phyloP scores from a whole-genome alignment of 2,888 invertebrate species.

The Enchytraeus crypticus region DNA sequence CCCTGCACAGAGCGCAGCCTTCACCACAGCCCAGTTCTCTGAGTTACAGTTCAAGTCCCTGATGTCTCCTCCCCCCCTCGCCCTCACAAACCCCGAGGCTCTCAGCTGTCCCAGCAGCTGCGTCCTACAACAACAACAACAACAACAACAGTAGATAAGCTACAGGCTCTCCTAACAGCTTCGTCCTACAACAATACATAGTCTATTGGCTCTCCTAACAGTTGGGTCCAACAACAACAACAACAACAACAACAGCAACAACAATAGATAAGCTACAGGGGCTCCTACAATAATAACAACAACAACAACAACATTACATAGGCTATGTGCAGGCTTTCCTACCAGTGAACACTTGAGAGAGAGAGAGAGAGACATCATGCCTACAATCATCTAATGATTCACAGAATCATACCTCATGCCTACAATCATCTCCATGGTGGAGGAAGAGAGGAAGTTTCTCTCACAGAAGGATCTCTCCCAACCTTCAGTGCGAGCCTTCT shows the following conservation, averaged over 20 bases:
- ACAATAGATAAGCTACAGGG: too few species aligned
- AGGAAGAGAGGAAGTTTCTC: slow-evolving; percentile 66
- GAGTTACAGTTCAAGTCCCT: slow-evolving; percentile 72
- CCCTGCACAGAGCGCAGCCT: slow-evolving; percentile 77
- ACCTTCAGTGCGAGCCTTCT: slow-evolving; percentile 62
- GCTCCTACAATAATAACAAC: too few species aligned
- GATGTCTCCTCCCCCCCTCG: slow-evolving; percentile 58
- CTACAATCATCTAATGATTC: too few species aligned
- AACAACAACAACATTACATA: too few species aligned
- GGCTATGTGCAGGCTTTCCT: too few species aligned
- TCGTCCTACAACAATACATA: neutral
- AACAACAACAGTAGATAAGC: neutral
- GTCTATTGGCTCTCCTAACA: neutral
- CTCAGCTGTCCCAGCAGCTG: slow-evolving; percentile 74
- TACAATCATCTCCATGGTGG: slow-evolving; percentile 81
- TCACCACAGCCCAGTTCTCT: slow-evolving; percentile 80
- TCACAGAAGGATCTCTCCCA: slow-evolving; percentile 65
- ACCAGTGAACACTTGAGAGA: too few species aligned
- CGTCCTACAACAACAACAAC: slow-evolving; percentile 43
- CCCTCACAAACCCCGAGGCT: slow-evolving; percentile 62
- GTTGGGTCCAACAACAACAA: neutral
- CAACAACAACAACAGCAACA: too few species aligned
- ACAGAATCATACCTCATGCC: slow-evolving; percentile 66
- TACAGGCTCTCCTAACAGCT: neutral
- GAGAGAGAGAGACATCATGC: too few species aligned